Conservation (phyloP, 1,140 invertebrate species). For the Microvelia longipes region DNA sequence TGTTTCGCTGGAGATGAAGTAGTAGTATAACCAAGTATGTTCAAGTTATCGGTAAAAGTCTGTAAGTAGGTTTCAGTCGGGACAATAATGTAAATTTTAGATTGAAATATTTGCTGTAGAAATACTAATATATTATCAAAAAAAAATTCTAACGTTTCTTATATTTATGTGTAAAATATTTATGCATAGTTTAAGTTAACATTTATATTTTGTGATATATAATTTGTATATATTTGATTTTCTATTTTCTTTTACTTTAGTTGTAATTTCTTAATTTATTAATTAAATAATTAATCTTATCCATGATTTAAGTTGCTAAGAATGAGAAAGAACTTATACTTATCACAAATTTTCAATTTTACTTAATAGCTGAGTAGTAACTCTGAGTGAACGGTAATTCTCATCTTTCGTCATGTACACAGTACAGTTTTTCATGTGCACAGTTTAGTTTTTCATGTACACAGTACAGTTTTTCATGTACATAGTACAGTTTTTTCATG, state of each 20-base stretch:
- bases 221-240: neutral
- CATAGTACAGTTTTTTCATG: neutral
- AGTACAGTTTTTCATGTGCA: neutral
- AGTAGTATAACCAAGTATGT: neutral
- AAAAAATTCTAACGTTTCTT: neutral
- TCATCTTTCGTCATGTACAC: neutral
- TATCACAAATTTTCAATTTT: neutral
- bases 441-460: neutral
- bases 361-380: neutral
- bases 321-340: neutral
- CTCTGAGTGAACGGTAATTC: neutral
- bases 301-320: neutral
- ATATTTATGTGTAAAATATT: neutral
- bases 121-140: neutral
- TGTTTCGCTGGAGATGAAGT: neutral
- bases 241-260: neutral
- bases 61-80: neutral
- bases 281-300: neutral
- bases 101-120: neutral
- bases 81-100: neutral
- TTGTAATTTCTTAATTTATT: neutral
- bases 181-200: neutral
- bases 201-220: neutral
- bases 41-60: neutral
- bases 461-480: neutral